Evolutionary conservation across 2,797 vertebrate species (phyloP), one percentile per base, ranked within the genome.

Genomic region (Alca torda): DNA sequence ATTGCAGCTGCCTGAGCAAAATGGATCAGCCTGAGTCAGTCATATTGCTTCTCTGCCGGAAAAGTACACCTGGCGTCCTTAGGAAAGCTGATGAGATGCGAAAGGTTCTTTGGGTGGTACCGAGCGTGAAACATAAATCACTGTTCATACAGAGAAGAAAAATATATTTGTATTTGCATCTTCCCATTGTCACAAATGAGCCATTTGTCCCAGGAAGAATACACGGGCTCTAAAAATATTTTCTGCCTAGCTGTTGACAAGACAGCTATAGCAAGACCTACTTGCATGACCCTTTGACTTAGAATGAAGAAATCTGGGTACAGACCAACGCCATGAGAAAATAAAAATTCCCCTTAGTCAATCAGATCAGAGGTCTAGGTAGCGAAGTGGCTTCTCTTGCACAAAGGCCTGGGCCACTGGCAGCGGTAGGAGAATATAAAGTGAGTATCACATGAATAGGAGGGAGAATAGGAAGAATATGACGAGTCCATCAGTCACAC

Each of bases 41-140:
- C 90, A 57, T 14, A n/a, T 7, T 54, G 60, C 69, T 77, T 96
- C 87, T 89, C 84, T 80, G 80, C 83, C 69, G 75, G 65, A 92
- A 60, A 78, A 83, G 35, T 87, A 89, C 50, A 48, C 13, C 24
- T 50, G 51, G 57, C 11, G 8, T 95, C 91, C 84, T 68, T 17
- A 73, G 67, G 75, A 54, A 94, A 94, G 75, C 60, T 82, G 65
- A 73, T 82, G 48, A 54, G 48, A 51, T 80, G 75, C 85, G 41
- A 89, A 75, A 80, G 54, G 45, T 72, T 91, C 88, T 94, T 93
- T 68, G 54, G 46, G 56, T 74, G 75, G n/a, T 61, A 60, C 26
- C 0, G 9, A 95, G 84, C 65, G 46, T 48, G 83, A 96, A 93
- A 87, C 73, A 51, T 56, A 95, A 89, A 86, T 95, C 90, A 94